Conservation (phyloP, 1,140 invertebrate species). For the Meloidogyne hapla region DNA sequence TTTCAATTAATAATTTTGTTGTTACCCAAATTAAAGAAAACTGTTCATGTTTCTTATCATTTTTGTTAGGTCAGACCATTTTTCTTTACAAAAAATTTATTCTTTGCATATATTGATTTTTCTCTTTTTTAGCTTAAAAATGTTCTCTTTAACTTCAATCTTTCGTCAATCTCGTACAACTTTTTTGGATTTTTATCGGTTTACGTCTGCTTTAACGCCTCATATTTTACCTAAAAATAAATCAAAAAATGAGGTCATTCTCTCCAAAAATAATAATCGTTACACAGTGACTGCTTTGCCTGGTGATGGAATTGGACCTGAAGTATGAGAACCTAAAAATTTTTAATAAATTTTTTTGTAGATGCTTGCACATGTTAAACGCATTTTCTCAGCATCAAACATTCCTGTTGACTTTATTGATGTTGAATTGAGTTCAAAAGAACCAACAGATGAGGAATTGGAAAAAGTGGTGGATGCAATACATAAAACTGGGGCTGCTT, state of each 20-base stretch:
- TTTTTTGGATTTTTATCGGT: too few species aligned
- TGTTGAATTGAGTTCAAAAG: conserved; percentile 81
- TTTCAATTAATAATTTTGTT: too few species aligned
- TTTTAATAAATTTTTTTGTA: not conserved
- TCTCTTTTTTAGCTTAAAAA: too few species aligned
- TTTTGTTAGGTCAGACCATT: too few species aligned
- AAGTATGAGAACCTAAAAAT: conserved; percentile 69
- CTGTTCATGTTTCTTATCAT: too few species aligned
- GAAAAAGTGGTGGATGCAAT: conserved; percentile 92
- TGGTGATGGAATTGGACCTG: conserved; percentile 89
- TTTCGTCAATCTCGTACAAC: too few species aligned
- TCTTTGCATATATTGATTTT: too few species aligned
- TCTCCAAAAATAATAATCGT: conserved; percentile 85
- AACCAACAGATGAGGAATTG: conserved; percentile 77
- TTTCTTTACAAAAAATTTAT: too few species aligned
- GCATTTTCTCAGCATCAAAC: conserved; percentile 70
- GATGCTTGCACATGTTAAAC: conserved; percentile 11
- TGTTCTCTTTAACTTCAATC: too few species aligned
- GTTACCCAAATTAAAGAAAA: too few species aligned
- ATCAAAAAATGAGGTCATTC: conserved; percentile 32
- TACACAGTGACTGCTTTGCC: conserved; percentile 89
- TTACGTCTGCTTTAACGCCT: too few species aligned
- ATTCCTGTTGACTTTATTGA: conserved; percentile 95
- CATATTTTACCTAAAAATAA: not conserved
- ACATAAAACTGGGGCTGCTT: conserved; percentile 89